These are phyloP conservation scores for Agrotis ipsilon DNA, from an alignment of 2,888 invertebrate species.

Conservation along the genomic window DNA sequence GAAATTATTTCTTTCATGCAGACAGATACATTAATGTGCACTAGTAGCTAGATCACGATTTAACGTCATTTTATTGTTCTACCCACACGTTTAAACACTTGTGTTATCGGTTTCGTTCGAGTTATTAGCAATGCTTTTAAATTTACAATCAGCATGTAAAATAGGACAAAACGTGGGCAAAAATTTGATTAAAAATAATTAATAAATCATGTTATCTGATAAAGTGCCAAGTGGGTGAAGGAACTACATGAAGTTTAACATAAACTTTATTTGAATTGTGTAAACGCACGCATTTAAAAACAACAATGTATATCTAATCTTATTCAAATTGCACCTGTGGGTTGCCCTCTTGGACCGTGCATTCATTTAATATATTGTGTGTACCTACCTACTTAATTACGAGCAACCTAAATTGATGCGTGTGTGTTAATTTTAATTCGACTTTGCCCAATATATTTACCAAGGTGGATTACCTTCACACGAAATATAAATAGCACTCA, in stretches of 20 bases:
- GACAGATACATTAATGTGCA: constrained; percentile 28
- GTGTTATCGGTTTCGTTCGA: constrained; percentile 7
- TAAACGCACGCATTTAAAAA: constrained; percentile 18
- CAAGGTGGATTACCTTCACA: constrained; percentile 46
- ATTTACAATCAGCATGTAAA: background rate
- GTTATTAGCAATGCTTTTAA: background rate
- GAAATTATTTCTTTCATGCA: constrained; percentile 44
- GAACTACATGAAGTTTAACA: background rate
- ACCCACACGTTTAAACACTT: constrained; percentile 36
- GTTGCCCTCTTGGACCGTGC: constrained; percentile 38
- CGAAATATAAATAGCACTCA: constrained; percentile 29
- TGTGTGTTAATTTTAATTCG: constrained; percentile 30
- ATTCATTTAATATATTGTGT: constrained; percentile 45
- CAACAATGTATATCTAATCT: background rate
- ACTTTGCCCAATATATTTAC: constrained; percentile 42
- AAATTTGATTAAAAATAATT: background rate
- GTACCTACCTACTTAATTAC: constrained; percentile 29
- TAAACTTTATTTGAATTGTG: background rate
- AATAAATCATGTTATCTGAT: background rate
- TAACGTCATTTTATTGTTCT: constrained; percentile 40
- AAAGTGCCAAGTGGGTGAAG: constrained; percentile 1
- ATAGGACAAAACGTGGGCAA: background rate
- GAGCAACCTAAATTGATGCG: constrained; percentile 20
- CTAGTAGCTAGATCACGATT: constrained; percentile 2
- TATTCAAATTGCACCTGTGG: constrained; percentile 32